Percentiles rank a stretch among this genome's conserved stretches.
phyloP scores from a whole-genome alignment of 2,113 vertebrate species.

The Delphinus delphis region DNA sequence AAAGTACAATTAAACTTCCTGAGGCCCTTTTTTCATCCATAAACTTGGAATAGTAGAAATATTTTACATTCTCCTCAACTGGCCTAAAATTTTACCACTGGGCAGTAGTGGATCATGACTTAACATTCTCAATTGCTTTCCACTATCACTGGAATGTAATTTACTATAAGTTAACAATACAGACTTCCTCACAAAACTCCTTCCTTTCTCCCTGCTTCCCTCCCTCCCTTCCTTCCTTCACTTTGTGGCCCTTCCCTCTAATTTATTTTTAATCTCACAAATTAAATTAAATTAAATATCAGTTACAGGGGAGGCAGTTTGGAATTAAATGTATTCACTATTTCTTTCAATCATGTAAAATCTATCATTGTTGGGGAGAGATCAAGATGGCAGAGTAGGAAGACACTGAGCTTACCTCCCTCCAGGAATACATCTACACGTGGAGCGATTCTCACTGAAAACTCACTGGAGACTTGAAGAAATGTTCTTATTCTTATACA shows the following conservation, averaged over 20 bases:
- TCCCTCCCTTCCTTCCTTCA: not conserved
- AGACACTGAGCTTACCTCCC: not conserved
- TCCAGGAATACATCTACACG: not conserved
- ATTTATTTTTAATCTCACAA: not conserved
- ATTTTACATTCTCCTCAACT: not conserved
- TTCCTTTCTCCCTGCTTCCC: not conserved
- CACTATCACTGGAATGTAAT: not conserved
- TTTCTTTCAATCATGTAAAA: not conserved
- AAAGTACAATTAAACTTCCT: not conserved
- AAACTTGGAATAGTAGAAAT: not conserved
- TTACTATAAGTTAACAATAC: not conserved
- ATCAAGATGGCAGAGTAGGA: not conserved
- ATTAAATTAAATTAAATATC: not conserved
- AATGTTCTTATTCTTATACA: not conserved
- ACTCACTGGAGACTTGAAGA: not conserved
- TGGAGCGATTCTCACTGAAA: not conserved
- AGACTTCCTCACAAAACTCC: not conserved
- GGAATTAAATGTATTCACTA: not conserved
- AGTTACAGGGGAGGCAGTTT: not conserved
- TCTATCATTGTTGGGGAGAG: not conserved
- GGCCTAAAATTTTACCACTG: constrained; percentile 8
- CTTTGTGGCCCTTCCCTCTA: not conserved
- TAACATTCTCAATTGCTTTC: not conserved
- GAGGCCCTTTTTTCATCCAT: not conserved
- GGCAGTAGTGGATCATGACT: not conserved